These are phyloP conservation scores for Rapana venosa DNA, from an alignment of 2,888 invertebrate genomes.

Conservation along the genomic window DNA sequence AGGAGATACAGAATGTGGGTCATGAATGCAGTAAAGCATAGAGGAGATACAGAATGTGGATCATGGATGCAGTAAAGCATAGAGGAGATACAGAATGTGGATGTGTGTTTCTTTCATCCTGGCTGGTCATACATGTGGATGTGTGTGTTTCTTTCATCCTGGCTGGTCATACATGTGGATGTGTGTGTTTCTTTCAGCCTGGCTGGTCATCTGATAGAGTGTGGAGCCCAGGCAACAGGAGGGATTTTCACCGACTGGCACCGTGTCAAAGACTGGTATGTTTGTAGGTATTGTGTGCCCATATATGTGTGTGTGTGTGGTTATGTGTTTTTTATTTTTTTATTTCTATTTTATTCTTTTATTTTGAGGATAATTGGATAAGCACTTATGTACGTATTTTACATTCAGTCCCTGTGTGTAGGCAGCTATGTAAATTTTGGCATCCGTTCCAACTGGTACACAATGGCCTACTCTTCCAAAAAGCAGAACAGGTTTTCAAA, in stretches of 20 bases:
- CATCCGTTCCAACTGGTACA: no score
- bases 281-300: not conserved
- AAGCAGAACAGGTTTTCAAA: no score
- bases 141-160: not conserved
- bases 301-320: not conserved
- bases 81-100: no score
- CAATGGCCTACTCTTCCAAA: no score
- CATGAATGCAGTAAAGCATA: no score
- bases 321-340: not conserved
- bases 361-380: no score
- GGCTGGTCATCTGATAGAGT: slow-evolving; percentile 81
- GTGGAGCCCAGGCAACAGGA: slow-evolving; percentile 81
- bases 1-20: no score
- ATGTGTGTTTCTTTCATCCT: not conserved
- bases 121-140: not conserved
- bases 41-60: no score
- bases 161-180: not conserved
- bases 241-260: slow-evolving; percentile 81
- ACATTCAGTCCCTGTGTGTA: no score
- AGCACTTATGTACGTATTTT: no score
- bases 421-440: no score
- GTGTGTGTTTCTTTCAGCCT: slow-evolving; percentile 68
- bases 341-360: not conserved
- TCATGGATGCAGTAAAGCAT: no score
- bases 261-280: slow-evolving; percentile 78